Evolutionary conservation across 2,797 vertebrate genomes (phyloP).

Genomic region (Anniella stebbinsi): DNA sequence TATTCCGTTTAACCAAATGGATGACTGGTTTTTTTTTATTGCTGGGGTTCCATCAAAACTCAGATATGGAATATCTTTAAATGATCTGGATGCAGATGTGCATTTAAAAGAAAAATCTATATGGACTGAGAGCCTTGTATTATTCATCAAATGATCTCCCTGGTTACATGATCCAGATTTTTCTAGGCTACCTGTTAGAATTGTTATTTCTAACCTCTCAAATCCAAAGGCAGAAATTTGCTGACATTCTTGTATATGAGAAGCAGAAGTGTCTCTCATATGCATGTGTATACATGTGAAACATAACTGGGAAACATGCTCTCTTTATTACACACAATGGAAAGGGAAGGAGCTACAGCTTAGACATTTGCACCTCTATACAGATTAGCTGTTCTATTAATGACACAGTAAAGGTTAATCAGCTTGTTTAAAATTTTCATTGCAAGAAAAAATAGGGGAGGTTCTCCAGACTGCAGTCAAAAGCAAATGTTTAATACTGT

Average conservation of each 20-base stretch:
- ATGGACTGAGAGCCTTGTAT: neutral
- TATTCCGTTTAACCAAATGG: neutral
- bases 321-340: accelerated
- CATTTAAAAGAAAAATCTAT: neutral
- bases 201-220: neutral
- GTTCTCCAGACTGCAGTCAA: constrained; percentile 36
- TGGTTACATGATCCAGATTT: neutral
- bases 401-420: constrained; percentile 54
- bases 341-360: neutral
- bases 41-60: neutral
- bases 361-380: constrained; percentile 1
- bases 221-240: neutral
- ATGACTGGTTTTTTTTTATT: neutral
- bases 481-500: constrained; percentile 57
- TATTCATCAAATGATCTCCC: constrained; percentile 3
- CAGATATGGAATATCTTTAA: neutral
- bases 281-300: accelerated
- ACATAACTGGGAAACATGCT: neutral
- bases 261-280: accelerated
- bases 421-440: constrained; percentile 52
- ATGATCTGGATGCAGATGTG: neutral
- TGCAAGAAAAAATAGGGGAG: constrained; percentile 42
- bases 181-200: neutral
- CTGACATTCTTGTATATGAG: neutral
- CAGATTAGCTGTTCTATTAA: neutral